Evolutionary conservation across 2,888 invertebrate genomes (phyloP), one percentile per base, ranked within the genome.

Genomic region (Ormyrus nitidulus): DNA sequence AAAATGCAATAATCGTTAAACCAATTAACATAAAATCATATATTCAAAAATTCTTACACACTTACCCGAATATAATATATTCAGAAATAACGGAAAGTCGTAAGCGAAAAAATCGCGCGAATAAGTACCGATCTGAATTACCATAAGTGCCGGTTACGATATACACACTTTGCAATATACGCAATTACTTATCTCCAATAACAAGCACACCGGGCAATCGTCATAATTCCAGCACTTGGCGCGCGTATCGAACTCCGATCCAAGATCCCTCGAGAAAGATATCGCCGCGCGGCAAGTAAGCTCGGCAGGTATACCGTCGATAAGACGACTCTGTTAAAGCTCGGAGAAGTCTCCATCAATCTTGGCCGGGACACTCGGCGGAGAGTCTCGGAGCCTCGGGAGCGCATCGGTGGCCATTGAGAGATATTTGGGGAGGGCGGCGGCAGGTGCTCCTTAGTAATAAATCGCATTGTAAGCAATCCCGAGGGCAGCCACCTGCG

Each of bases 381-480:
- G 10, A 61, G 51, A 53, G 62, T 62, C 49, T 70, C 19, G 46
- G 64, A 19, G 34, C 34, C 49, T n/a, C 34, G 34, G 6, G 10
- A 49, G 49, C 74, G 5, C 49, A 10, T 19, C 13, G 54, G n/a
- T 46, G 13, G 64, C 86, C 88, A 88, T 88, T 87, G 87, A 34
- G 34, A 88, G 88, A 88, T 88, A 88, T 88, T 88, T 89, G 84
- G 82, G 83, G 11, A 4, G 34, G 34, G 34, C 19, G 19, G 19
- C 62, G 49, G 34, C 89, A 89, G 89, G 89, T 89, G 89, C 86
- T 87, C 86, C 85, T 83, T 83, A 80, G 86, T 86, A 88, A 88
- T 89, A 89, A 88, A 89, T 89, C 87, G 88, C 88, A 89, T 89
- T 88, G 89, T 89, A 87, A 89, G 86, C 87, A 85, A 86, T 88